phyloP scores from a whole-genome alignment of 1,140 invertebrate genomes.

The Anastrepha obliqua region DNA sequence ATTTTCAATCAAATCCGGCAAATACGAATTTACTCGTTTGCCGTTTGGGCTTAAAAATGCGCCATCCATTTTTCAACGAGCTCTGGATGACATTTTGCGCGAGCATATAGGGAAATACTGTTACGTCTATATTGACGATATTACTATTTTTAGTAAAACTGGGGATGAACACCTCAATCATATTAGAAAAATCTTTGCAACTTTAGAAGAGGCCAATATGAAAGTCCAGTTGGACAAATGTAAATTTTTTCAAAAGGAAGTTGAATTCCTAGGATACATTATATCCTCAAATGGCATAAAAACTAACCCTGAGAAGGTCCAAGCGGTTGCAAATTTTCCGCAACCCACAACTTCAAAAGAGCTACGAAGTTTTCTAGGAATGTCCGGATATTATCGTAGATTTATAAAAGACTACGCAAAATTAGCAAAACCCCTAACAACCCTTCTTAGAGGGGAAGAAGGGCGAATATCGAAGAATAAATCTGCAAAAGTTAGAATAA shows the following conservation, averaged over 20 bases:
- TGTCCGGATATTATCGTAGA: slow-evolving; percentile 66
- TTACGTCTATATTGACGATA: slow-evolving; percentile 56
- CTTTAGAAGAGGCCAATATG: slow-evolving; percentile 70
- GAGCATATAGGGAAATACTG: slow-evolving; percentile 54
- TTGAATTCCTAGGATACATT: slow-evolving; percentile 58
- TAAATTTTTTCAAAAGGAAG: slow-evolving; percentile 68
- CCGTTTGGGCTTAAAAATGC: slow-evolving; percentile 20
- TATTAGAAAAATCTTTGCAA: slow-evolving; percentile 38
- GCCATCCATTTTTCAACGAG: slow-evolving; percentile 12
- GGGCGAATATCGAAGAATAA: slow-evolving; percentile 45
- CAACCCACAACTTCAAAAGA: slow-evolving; percentile 48
- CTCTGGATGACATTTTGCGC: slow-evolving; percentile 6
- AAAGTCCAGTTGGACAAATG: slow-evolving; percentile 75
- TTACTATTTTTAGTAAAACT: slow-evolving; percentile 49
- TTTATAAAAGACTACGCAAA: slow-evolving; percentile 70
- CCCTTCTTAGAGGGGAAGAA: slow-evolving; percentile 53
- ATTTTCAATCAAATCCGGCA: slow-evolving; percentile 71
- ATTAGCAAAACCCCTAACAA: slow-evolving; percentile 64
- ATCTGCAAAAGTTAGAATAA: slow-evolving; percentile 48
- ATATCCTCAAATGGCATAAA: slow-evolving; percentile 58
- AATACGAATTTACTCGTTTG: slow-evolving; percentile 18
- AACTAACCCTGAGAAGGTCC: slow-evolving; percentile 57
- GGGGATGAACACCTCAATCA: slow-evolving; percentile 44
- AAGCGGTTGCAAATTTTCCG: slow-evolving; percentile 55
- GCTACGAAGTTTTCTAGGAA: slow-evolving; percentile 61